A percentile compares a stretch with the other conserved stretches of the same genome.
Conservation (phyloP, 1,140 invertebrate species). For the Eumaeus atala region DNA sequence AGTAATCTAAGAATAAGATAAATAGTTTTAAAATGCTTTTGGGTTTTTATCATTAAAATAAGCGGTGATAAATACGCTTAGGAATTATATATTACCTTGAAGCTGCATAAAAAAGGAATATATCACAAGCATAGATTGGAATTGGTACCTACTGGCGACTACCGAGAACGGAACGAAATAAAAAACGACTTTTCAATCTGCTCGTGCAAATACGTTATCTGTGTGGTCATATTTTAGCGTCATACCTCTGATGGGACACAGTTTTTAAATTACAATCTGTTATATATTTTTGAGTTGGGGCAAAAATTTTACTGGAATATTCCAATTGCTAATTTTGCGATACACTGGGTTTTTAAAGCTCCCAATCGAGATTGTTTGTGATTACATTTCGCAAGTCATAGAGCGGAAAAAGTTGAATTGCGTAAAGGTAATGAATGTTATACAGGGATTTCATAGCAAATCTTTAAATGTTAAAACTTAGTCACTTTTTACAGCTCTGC, state of each 20-base stretch:
- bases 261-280: slow-evolving; percentile 4
- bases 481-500: too few relatives aligned
- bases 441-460: too few relatives aligned
- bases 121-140: neutral
- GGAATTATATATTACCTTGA: too few relatives aligned
- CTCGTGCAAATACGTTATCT: slow-evolving; percentile 1
- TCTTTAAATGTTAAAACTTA: too few relatives aligned
- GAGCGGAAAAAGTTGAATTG: too few relatives aligned
- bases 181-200: slow-evolving; percentile 5
- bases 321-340: neutral
- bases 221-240: neutral
- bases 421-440: too few relatives aligned
- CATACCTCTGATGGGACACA: neutral
- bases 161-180: slow-evolving; percentile 1
- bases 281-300: neutral
- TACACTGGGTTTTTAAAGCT: neutral
- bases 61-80: too few relatives aligned
- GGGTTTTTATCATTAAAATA: too few relatives aligned
- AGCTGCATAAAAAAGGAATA: neutral
- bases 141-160: neutral
- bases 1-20: too few relatives aligned
- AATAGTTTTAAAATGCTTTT: too few relatives aligned
- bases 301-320: neutral
- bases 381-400: too few relatives aligned
- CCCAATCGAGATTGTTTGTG: too few relatives aligned